Percentiles rank a stretch among this genome's conserved stretches.
Evolutionary conservation across 2,797 vertebrate genomes (phyloP).

Genomic region (Catharus ustulatus): DNA sequence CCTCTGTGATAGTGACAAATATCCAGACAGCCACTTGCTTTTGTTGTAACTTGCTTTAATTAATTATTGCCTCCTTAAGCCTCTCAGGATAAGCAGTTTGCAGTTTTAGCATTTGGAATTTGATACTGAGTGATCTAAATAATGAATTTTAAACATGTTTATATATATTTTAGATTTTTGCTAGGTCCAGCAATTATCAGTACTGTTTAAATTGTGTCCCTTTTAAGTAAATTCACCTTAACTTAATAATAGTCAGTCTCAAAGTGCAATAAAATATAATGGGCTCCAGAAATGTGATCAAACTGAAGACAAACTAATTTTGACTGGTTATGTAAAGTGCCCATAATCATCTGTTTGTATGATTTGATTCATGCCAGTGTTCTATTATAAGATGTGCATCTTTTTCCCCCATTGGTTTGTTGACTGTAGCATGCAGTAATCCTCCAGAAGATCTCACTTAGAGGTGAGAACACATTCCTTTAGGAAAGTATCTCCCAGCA

Average conservation of each 20-base stretch:
- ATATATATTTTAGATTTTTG: background rate
- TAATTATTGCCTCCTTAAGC: background rate
- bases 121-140: background rate
- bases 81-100: background rate
- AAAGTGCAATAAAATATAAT: background rate
- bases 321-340: slow-evolving; percentile 38
- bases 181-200: background rate
- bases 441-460: slow-evolving; percentile 42
- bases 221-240: background rate
- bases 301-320: slow-evolving; percentile 24
- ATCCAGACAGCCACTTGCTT: background rate
- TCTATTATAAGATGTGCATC: slow-evolving; percentile 34
- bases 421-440: slow-evolving; percentile 31
- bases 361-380: slow-evolving; percentile 22
- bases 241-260: background rate
- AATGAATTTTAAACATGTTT: background rate
- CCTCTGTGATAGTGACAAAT: background rate
- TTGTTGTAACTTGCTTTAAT: background rate
- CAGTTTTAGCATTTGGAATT: background rate
- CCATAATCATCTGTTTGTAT: slow-evolving; percentile 28
- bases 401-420: background rate
- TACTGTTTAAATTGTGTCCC: background rate
- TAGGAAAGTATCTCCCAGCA: background rate
- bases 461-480: slow-evolving; percentile 20
- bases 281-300: background rate